Base-by-base conservation (phyloP, 2,888 invertebrate genomes). In the Tridacna crocea region DNA sequence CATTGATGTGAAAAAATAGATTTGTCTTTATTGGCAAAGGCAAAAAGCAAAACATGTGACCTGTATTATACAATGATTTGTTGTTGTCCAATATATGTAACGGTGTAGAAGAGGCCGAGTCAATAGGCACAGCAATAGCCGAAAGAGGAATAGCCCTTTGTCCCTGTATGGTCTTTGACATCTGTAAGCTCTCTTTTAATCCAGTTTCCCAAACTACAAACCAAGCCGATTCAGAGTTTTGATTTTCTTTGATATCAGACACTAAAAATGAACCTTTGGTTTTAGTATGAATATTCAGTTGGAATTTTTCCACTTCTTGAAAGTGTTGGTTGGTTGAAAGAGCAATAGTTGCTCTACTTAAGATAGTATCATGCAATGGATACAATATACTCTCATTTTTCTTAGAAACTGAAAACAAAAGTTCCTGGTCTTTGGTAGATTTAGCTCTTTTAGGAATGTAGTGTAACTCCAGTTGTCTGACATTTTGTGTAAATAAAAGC, bases 401-500 rank as follows among this genome's bases (percentile, higher is more conserved):
- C 55, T 26, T 55, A 17, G 17, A 15, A 24, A 47, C 61, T 22
- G 46, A 15, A 48, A 61, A 74, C 22, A 74, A 15, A 6, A 74
- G 61, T 26, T 46, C 46, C 15, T 46, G 27, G 22, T 74, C 47
- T 22, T 60, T 17, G 22, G 61, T 27, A n/a, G 61, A 74, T 24
- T 60, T 36, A 22, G 74, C 74, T 15, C 10, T 13, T 47, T 22
- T 47, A 13, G 74, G 61, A 60, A 93, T 68, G 82, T 93, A 91
- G 82, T 88, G 91, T 11, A 92, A 75, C 75, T 89, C 86, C 24
- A 94, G 79, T 51, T 81, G 84, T 17, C 81, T 68, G 19, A 94
- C 91, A 77, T 92, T 92, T 80, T 94, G 94, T 15, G 93, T 92
- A 85, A 93, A 94, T 24, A 94, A 79, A 27, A 94, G 85, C 55